Conservation (phyloP, 2,113 vertebrate genomes). For the Menura novaehollandiae region DNA sequence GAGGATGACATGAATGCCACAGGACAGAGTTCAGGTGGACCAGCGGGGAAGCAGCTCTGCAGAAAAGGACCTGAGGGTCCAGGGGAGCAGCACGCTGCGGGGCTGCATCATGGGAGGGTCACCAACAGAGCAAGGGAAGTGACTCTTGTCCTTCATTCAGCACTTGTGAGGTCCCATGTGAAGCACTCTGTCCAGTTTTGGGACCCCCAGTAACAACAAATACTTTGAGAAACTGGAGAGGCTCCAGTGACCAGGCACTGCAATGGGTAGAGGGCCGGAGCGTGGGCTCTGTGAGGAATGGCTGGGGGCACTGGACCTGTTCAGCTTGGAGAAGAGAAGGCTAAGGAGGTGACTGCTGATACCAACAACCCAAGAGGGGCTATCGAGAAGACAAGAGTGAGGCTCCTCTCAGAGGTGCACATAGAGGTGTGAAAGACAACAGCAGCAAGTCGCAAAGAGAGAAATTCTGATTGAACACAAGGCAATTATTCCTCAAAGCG, state of each 20-base stretch:
- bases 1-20: neutral
- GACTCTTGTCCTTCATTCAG: neutral
- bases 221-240: neutral
- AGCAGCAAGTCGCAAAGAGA: fast-evolving
- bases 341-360: neutral
- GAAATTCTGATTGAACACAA: neutral
- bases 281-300: neutral
- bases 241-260: neutral
- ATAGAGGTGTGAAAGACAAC: neutral
- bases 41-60: neutral
- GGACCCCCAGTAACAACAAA: neutral
- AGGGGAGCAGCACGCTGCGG: neutral
- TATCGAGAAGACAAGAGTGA: fast-evolving
- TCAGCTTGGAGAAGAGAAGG: neutral
- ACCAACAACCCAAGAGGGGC: neutral
- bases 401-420: neutral
- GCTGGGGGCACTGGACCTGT: neutral
- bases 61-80: neutral
- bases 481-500: neutral
- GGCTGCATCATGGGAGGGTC: neutral
- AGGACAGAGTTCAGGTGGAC: neutral
- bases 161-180: neutral
- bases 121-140: neutral
- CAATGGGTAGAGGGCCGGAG: fast-evolving
- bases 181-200: neutral